Base-by-base conservation (phyloP, 2,888 invertebrate species). In the Zhuqinia jingwanae region DNA sequence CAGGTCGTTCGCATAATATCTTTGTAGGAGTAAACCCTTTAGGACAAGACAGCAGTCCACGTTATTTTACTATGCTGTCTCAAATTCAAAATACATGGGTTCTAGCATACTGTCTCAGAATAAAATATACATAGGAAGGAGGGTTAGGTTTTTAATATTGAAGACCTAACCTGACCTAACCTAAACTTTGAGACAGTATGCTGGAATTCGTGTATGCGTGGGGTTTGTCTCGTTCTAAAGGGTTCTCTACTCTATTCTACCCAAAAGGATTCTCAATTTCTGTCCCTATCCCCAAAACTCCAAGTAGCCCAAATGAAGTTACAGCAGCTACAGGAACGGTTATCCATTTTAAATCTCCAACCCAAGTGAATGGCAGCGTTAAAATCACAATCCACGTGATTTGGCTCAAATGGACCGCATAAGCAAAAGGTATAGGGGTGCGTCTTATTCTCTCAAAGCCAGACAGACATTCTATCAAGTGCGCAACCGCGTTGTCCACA, bases 201-300 rank as follows among this genome's bases (percentile, higher is more conserved):
- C n/a, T n/a, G n/a, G n/a, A n/a, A n/a, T n/a, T n/a, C n/a, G n/a
- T n/a, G n/a, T n/a, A n/a, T n/a, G n/a, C n/a, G n/a, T n/a, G n/a
- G n/a, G n/a, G n/a, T n/a, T n/a, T n/a, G n/a, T n/a, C n/a, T n/a
- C n/a, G n/a, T n/a, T n/a, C n/a, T n/a, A n/a, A n/a, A n/a, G n/a
- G n/a, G n/a, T n/a, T n/a, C n/a, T n/a, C n/a, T n/a, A n/a, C n/a
- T n/a, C n/a, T n/a, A n/a, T n/a, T n/a, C n/a, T n/a, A n/a, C n/a
- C 90, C 90, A 77, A 90, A 90, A 1, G 90, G 90, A 60, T 90
- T 90, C 45, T 90, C 90, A 25, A 90, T 90, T 84, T 90, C 90
- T 53, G 85, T 70, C 1, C 88, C 89, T n/a, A 89, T 90, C 6
- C 60, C 81, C 68, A 90, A 63, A 45, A 89, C 84, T 27, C 90